A percentile compares a stretch with the other conserved stretches of the same genome.
Evolutionary conservation across 92 coral and sea anemone species (phyloP).

Genomic region (Micromussa lordhowensis): DNA sequence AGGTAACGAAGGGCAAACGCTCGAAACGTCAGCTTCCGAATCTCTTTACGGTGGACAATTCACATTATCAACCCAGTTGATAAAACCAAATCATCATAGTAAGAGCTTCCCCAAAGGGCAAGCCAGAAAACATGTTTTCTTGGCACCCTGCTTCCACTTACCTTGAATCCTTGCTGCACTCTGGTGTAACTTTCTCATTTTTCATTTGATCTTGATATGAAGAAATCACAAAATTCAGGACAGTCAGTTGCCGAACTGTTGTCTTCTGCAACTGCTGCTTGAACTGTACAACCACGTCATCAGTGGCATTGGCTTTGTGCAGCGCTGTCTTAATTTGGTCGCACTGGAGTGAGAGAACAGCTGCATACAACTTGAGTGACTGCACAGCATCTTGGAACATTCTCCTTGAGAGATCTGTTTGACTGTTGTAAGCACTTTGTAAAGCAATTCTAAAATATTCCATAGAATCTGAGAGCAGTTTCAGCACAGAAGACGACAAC

Average conservation of each 20-base stretch:
- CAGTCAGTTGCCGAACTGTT: conserved; percentile 64
- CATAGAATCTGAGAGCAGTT: conserved; percentile 46
- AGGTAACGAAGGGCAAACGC: too few species aligned
- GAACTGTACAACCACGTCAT: conserved; percentile 19
- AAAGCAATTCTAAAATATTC: conserved; percentile 57
- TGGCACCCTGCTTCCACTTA: neutral
- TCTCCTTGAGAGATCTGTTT: conserved; percentile 29
- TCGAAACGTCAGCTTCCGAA: too few species aligned
- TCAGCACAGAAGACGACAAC: neutral
- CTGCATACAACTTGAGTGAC: conserved; percentile 23
- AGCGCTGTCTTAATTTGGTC: conserved; percentile 19
- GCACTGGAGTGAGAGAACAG: conserved; percentile 42
- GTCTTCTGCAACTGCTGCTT: conserved; percentile 69
- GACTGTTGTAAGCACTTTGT: conserved; percentile 36
- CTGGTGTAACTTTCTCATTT: conserved; percentile 8
- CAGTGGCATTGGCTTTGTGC: neutral
- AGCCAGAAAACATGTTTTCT: too few species aligned
- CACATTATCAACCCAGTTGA: too few species aligned
- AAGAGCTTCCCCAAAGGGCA: too few species aligned
- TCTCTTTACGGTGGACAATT: too few species aligned
- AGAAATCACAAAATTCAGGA: conserved; percentile 60
- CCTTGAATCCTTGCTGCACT: conserved; percentile 9
- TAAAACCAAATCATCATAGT: too few species aligned
- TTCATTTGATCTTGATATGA: conserved; percentile 69
- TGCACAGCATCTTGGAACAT: conserved; percentile 35